Evolutionary conservation across 2,113 vertebrate genomes (phyloP).

Genomic region (Sapayoa aenigma): DNA sequence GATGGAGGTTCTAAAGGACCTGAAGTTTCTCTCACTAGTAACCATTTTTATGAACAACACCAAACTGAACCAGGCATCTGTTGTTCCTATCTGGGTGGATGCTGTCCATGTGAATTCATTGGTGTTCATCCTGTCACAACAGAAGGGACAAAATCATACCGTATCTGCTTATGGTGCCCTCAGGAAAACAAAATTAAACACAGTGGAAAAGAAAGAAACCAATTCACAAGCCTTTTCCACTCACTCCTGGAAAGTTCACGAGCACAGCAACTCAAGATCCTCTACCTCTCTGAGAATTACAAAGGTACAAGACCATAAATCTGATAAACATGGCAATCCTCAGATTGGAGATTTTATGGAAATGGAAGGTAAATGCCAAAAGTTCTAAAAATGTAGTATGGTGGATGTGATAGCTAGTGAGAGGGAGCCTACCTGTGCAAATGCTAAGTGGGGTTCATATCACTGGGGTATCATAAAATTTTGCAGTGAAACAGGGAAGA

Average conservation of each 20-base stretch:
- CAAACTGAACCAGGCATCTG: not conserved
- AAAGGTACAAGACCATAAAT: not conserved
- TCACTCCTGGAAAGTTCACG: not conserved
- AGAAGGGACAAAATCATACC: not conserved
- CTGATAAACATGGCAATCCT: not conserved
- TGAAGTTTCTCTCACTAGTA: not conserved
- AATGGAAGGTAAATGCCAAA: not conserved
- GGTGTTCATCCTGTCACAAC: not conserved
- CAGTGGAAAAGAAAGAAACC: not conserved
- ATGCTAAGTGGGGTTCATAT: not conserved
- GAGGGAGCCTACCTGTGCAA: not conserved
- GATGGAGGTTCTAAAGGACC: not conserved
- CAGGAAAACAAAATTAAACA: not conserved
- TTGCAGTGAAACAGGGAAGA: not conserved
- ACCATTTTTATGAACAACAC: not conserved
- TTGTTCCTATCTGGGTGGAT: not conserved
- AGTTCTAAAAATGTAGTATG: not conserved
- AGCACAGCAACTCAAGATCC: not conserved
- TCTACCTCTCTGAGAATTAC: not conserved
- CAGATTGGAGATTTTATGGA: not conserved
- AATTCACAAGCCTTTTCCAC: not conserved
- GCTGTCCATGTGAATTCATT: not conserved
- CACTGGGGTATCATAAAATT: not conserved
- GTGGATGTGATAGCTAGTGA: not conserved
- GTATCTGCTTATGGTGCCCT: not conserved